phyloP scores from a whole-genome alignment of 2,888 invertebrate genomes.

The Leptogaster cylindrica region DNA sequence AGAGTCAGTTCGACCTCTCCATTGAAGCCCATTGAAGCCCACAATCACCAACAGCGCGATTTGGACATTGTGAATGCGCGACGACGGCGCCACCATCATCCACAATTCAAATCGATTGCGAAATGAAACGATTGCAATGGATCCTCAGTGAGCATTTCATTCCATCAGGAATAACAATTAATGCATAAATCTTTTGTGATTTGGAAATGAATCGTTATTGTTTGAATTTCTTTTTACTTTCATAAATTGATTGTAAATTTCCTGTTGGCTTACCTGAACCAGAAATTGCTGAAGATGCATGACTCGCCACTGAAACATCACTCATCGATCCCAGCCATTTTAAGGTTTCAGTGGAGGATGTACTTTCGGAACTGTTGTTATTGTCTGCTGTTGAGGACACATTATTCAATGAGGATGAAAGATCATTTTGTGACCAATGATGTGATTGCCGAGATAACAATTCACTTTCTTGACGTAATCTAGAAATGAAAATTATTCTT shows the following conservation, averaged over 20 bases:
- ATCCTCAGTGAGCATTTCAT: constrained; percentile 9
- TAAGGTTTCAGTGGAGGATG: constrained; percentile 74
- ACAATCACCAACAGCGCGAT: constrained; percentile 7
- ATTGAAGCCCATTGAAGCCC: constrained; percentile 17
- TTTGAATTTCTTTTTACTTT: background rate
- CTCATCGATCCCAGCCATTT: constrained; percentile 81
- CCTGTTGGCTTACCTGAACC: constrained; percentile 61
- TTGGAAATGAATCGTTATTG: constrained; percentile 24
- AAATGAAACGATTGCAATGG: background rate
- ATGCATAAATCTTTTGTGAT: constrained; percentile 31
- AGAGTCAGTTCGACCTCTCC: background rate
- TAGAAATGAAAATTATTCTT: constrained; percentile 46
- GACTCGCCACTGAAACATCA: constrained; percentile 72
- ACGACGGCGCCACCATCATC: background rate
- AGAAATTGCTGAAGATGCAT: constrained; percentile 63
- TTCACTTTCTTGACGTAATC: constrained; percentile 63
- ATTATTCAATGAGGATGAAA: constrained; percentile 55
- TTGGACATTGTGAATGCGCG: constrained; percentile 1
- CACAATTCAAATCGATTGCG: constrained; percentile 25
- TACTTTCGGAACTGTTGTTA: constrained; percentile 61
- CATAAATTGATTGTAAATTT: background rate
- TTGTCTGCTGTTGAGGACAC: constrained; percentile 40
- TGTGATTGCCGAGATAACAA: constrained; percentile 60
- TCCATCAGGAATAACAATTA: constrained; percentile 26
- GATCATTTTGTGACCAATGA: constrained; percentile 61